phyloP scores from a whole-genome alignment of 2,888 invertebrate species.

The Bellardia pandia region DNA sequence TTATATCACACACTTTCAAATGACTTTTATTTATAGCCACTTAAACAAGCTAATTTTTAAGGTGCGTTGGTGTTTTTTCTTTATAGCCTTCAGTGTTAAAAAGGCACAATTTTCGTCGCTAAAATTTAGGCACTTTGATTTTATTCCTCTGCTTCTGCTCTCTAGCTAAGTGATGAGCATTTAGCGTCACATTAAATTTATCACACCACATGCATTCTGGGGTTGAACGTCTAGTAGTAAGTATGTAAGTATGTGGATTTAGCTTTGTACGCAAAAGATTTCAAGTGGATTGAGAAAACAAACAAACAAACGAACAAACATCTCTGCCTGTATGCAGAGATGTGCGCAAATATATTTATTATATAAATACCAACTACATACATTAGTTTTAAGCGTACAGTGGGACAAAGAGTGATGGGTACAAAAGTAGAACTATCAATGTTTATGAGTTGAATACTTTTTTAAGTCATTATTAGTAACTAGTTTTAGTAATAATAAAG shows the following conservation, averaged over 20 bases:
- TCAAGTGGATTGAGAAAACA: background rate
- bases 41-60: slow-evolving; percentile 31
- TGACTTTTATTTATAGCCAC: slow-evolving; percentile 56
- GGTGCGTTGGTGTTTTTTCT: slow-evolving; percentile 53
- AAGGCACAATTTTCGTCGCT: slow-evolving; percentile 18
- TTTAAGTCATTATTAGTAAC: too few relatives aligned
- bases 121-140: slow-evolving; percentile 22
- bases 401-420: background rate
- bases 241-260: background rate
- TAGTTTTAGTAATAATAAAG: too few relatives aligned
- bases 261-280: slow-evolving; percentile 11
- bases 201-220: slow-evolving; percentile 14
- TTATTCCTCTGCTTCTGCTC: background rate
- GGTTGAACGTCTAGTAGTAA: background rate
- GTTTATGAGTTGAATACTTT: too few relatives aligned
- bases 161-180: slow-evolving; percentile 32
- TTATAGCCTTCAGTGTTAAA: slow-evolving; percentile 51
- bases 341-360: slow-evolving; percentile 16
- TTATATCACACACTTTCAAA: slow-evolving; percentile 38
- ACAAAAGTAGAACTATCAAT: background rate
- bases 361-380: slow-evolving; percentile 19
- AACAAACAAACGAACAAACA: background rate
- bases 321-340: background rate
- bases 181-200: slow-evolving; percentile 50
- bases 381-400: slow-evolving; percentile 26